These are phyloP conservation scores for Cheilosia scutellata DNA, from an alignment of 2,888 invertebrate species.

Conservation along the genomic window DNA sequence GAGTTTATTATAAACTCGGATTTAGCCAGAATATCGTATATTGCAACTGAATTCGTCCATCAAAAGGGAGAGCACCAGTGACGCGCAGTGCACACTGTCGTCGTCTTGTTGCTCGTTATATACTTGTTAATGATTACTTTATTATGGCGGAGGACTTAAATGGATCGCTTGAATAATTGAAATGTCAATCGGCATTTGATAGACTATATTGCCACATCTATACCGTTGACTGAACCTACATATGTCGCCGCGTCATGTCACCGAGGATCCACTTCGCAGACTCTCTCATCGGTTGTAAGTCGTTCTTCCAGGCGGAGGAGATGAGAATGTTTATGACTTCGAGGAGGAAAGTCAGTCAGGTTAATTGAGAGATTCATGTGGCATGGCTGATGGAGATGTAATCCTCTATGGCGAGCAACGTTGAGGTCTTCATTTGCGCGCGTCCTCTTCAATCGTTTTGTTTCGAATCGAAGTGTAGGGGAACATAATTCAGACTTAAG, in stretches of 20 bases:
- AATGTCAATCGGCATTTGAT: constrained; percentile 75
- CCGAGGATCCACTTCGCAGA: constrained; percentile 58
- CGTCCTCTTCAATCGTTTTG: constrained; percentile 9
- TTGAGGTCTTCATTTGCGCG: constrained; percentile 67
- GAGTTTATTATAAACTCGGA: constrained; percentile 22
- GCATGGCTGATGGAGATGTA: constrained; percentile 68
- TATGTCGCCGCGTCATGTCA: constrained; percentile 72
- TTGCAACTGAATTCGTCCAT: constrained; percentile 18
- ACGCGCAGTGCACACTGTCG: constrained; percentile 24
- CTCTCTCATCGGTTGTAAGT: background rate
- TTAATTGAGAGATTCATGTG: constrained; percentile 75
- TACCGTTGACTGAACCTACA: constrained; percentile 75
- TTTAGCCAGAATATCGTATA: constrained; percentile 26
- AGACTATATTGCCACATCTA: constrained; percentile 71
- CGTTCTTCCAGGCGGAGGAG: constrained; percentile 18
- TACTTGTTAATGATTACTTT: constrained; percentile 62
- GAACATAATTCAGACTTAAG: constrained; percentile 61
- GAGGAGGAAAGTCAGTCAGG: constrained; percentile 72
- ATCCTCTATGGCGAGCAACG: constrained; percentile 49
- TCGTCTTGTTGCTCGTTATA: constrained; percentile 34
- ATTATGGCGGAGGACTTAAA: constrained; percentile 72
- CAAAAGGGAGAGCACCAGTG: constrained; percentile 40
- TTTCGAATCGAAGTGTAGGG: constrained; percentile 54
- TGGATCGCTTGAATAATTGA: constrained; percentile 75
- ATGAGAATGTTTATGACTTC: constrained; percentile 72